Evolutionary conservation across 2,113 vertebrate species (phyloP), one percentile per base, ranked within the genome.

Genomic region (Hippocampus guttulatus): DNA sequence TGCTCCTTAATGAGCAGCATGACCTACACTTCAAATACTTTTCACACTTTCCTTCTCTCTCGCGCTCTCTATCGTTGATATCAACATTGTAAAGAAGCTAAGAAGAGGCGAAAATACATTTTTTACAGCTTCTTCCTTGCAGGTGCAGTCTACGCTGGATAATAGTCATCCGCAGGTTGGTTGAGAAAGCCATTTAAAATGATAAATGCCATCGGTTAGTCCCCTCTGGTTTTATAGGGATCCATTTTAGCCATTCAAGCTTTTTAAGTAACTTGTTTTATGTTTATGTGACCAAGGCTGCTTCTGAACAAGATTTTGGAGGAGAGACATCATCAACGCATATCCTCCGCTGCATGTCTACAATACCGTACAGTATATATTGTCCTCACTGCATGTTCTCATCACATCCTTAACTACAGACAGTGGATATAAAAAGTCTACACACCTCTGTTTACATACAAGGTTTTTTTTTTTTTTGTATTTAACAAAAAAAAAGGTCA

Each of bases 1-100:
- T 78, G 69, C 72, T 66, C 30, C 51, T 75, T 80, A 85, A 82
- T 80, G 75, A 77, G 74, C 69, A 47, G 52, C 62, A 33, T 84
- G 77, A 75, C 81, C 79, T 80, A 75, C 70, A 51, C 54, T 67
- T 68, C 20, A 72, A 57, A 76, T 76, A 67, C 67, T 63, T 74
- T 71, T 25, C 69, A 23, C 68, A 33, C 18, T 21, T 9, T 7
- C 49, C 10, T 23, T 5, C 23, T 12, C 23, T 23, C 1, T 58
- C 57, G 25, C 25, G 6, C 25, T 6, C 25, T 27, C 57, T 60
- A 15, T 58, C 15, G 27, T 58, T 58, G 3, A 54, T 30, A 58
- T 30, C 47, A 27, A 60, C 25, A 30, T 30, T 60, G 5, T 60
- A 54, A 54, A 54, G 20, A 8, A 21, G 2, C 51, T 21, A 8